Base-by-base conservation (phyloP, 2,113 vertebrate species). In the Brachyistius frenatus region DNA sequence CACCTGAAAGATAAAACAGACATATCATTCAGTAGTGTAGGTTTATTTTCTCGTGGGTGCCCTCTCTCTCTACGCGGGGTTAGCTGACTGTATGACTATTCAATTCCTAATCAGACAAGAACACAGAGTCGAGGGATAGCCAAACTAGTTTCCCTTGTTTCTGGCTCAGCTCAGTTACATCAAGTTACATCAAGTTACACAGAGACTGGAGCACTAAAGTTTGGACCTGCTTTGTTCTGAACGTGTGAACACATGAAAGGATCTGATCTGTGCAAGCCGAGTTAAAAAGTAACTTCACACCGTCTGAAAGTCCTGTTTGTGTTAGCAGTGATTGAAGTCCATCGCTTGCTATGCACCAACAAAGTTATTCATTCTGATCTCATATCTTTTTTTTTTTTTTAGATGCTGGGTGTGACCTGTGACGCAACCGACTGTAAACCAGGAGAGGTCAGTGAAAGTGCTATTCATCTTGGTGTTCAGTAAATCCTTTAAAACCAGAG, bases 1-100 rank as follows among this genome's bases (percentile, higher is more conserved):
- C 80, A 87, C 85, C 93, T 93, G 77, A 41, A 89, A 86, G 73
- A 91, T 73, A 90, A 71, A 54, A 83, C 57, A 88, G 64, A 88
- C 39, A 66, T 74, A 46, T 56, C 23, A 66, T 47, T 58, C 57
- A 67, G 37, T 8, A 16, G n/a, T 49, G 70, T 41, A 13, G 61
- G 16, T 0, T n/a, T 62, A 52, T 73, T 39, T 56, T n/a, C 46
- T 32, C 31, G 16, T 14, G n/a, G 55, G 16, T 44, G 9, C 10
- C 39, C 3, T 65, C 37, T 57, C 56, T 47, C 37, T 23, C 41
- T 11, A 44, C 10, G 10, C 41, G 39, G 44, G 35, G 57, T 46
- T 66, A 36, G 65, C 30, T 39, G 23, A 44, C 30, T 57, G 36
- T 39, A 36, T 58, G 33, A 76, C 53, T 58, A 71, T 58, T 76